phyloP scores from a whole-genome alignment of 1,140 invertebrate genomes.

The Sitodiplosis mosellana region DNA sequence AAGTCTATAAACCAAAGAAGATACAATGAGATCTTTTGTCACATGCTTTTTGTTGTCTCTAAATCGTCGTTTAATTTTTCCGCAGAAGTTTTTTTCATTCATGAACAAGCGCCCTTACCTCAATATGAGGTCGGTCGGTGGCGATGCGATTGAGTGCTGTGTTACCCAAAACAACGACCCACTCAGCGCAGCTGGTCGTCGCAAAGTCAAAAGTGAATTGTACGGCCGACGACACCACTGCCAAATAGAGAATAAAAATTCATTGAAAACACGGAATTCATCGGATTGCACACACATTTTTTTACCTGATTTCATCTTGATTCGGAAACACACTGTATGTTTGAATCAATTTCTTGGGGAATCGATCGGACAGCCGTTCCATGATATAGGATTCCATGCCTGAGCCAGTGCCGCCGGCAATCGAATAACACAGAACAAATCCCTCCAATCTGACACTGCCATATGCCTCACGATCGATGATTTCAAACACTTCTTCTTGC shows the following conservation, averaged over 20 bases:
- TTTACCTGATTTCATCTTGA: slow-evolving; percentile 82
- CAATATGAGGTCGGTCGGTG: slow-evolving; percentile 81
- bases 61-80: too few species aligned
- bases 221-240: slow-evolving; percentile 97
- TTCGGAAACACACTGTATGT: slow-evolving; percentile 99
- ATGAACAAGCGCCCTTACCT: slow-evolving; percentile 27
- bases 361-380: slow-evolving; percentile 82
- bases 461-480: slow-evolving; percentile 95
- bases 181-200: slow-evolving; percentile 93
- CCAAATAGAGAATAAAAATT: slow-evolving; percentile 18
- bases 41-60: too few species aligned
- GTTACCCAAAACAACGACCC: slow-evolving; percentile 96
- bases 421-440: slow-evolving; percentile 97
- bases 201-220: slow-evolving; percentile 90
- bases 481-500: slow-evolving; percentile 97
- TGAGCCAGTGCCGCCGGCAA: slow-evolving; percentile 96
- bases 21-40: too few species aligned
- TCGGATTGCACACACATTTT: too few species aligned
- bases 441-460: slow-evolving; percentile 97
- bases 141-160: slow-evolving; percentile 95
- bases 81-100: too few species aligned
- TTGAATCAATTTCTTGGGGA: slow-evolving; percentile 94
- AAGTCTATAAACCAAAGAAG: too few species aligned
- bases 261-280: slow-evolving; percentile 2
- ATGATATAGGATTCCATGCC: slow-evolving; percentile 94